phyloP scores from a whole-genome alignment of 2,113 vertebrate species.

The Bambusicola thoracicus region DNA sequence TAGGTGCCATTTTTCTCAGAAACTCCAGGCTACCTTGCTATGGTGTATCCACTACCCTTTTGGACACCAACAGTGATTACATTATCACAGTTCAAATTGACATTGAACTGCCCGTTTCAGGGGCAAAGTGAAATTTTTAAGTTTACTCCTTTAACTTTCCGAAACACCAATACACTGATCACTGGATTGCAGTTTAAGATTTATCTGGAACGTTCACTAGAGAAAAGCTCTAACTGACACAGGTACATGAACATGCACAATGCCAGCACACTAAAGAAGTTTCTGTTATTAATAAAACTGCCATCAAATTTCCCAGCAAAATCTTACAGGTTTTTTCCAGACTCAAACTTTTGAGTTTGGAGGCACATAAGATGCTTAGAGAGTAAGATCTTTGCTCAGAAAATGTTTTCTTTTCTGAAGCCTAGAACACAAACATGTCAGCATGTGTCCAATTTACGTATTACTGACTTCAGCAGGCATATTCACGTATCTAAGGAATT shows the following conservation, averaged over 20 bases:
- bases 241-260: background rate
- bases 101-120: background rate
- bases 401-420: background rate
- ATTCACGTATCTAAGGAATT: background rate
- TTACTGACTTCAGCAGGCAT: background rate
- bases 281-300: background rate
- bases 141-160: background rate
- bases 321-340: background rate
- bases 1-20: background rate
- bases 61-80: background rate
- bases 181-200: background rate
- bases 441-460: background rate
- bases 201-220: background rate
- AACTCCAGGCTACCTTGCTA: background rate
- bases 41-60: rapidly evolving
- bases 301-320: background rate
- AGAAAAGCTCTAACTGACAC: background rate
- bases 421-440: background rate
- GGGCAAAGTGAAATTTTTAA: background rate
- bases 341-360: background rate
- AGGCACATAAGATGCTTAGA: background rate
- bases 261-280: background rate
- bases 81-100: background rate
- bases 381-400: background rate
- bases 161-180: background rate